phyloP scores from a whole-genome alignment of 1,140 invertebrate genomes.

The Aphelenchoides avenae region DNA sequence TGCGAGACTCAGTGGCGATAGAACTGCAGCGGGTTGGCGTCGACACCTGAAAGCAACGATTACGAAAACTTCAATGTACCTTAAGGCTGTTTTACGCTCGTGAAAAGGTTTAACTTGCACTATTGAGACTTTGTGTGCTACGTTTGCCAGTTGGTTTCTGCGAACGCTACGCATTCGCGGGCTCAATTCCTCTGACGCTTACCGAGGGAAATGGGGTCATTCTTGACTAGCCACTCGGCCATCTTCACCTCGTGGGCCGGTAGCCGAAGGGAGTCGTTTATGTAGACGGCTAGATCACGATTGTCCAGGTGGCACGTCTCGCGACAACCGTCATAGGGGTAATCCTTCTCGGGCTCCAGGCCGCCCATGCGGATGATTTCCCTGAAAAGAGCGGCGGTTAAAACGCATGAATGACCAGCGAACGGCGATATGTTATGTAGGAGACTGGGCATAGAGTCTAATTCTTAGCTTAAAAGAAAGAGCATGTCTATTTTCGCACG shows the following conservation, averaged over 20 bases:
- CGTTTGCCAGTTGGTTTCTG: too few relatives aligned
- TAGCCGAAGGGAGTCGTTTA: constrained; percentile 80
- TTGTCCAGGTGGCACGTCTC: constrained; percentile 45
- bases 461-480: too few relatives aligned
- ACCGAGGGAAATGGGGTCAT: constrained; percentile 91
- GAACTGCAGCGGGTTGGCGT: constrained; percentile 96
- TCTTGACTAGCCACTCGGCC: constrained; percentile 80
- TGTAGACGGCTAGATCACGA: constrained; percentile 66
- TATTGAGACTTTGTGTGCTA: too few relatives aligned
- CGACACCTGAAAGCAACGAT: constrained; percentile 72
- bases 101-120: too few relatives aligned
- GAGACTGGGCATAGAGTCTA: too few relatives aligned
- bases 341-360: constrained; percentile 80
- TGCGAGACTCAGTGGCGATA: constrained; percentile 94
- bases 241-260: constrained; percentile 81
- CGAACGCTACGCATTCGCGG: too few relatives aligned
- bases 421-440: too few relatives aligned
- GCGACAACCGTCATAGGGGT: constrained; percentile 77
- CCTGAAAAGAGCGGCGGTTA: constrained; percentile 52
- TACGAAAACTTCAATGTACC: too few relatives aligned
- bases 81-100: too few relatives aligned
- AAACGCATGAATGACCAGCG: too few relatives aligned
- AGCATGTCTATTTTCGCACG: too few relatives aligned
- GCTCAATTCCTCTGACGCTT: too few relatives aligned
- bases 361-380: constrained; percentile 67